Evolutionary conservation across 1,140 invertebrate species (phyloP).

Genomic region (Lamellibrachia luymesi): DNA sequence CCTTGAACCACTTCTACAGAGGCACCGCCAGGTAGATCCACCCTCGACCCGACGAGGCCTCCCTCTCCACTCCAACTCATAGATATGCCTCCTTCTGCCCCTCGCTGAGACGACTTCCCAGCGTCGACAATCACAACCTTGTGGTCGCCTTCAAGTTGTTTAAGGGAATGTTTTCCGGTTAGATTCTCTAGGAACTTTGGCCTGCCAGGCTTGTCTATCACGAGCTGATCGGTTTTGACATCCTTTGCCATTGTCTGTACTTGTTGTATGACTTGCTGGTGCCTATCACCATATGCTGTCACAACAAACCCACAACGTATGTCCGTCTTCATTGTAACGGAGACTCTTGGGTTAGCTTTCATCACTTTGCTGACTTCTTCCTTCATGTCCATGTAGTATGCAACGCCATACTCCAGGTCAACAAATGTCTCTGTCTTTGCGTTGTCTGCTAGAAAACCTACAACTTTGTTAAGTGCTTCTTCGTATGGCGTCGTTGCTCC

Average conservation of each 20-base stretch:
- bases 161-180: not conserved
- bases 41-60: not conserved
- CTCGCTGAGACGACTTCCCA: not conserved
- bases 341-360: not conserved
- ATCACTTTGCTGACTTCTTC: not conserved
- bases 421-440: too few species aligned
- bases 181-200: not conserved
- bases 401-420: too few species aligned
- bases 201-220: not conserved
- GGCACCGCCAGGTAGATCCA: not conserved
- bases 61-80: not conserved
- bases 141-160: not conserved
- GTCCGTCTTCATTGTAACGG: not conserved
- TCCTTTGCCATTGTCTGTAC: not conserved
- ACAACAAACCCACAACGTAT: not conserved
- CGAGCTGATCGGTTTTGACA: not conserved
- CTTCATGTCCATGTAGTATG: too few species aligned
- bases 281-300: not conserved
- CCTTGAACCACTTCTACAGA: conserved; percentile 53
- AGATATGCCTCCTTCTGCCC: not conserved
- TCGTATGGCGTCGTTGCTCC: too few species aligned
- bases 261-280: not conserved
- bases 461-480: too few species aligned
- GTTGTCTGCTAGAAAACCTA: too few species aligned
- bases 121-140: not conserved